Conservation (phyloP, 2,113 vertebrate species). For the Tretioscincus oriximinensis region DNA sequence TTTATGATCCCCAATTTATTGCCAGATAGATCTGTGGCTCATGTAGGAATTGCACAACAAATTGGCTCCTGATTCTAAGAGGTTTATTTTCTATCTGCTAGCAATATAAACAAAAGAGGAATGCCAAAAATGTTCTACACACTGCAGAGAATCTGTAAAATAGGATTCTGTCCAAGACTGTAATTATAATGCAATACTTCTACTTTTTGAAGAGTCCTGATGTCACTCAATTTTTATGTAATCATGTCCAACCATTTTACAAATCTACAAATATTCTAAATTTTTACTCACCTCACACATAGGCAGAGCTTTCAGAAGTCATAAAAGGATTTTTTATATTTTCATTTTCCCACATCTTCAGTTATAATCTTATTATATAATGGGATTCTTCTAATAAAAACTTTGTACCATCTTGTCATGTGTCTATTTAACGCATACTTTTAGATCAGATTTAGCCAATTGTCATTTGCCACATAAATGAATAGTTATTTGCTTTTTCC, state of each 20-base stretch:
- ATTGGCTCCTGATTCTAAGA: not conserved
- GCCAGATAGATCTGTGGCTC: not conserved
- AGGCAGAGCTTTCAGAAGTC: not conserved
- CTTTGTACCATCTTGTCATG: not conserved
- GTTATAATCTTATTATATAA: conserved; percentile 1
- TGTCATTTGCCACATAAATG: conserved; percentile 9
- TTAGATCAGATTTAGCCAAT: conserved; percentile 6
- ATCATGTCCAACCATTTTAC: not conserved
- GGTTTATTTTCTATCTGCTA: not conserved
- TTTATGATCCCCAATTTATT: not conserved
- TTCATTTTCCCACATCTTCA: not conserved
- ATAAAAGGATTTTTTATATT: not conserved
- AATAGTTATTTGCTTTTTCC: not conserved
- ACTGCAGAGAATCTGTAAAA: not conserved
- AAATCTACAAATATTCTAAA: conserved; percentile 3
- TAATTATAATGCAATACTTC: not conserved
- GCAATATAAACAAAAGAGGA: not conserved
- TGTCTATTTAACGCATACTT: conserved; percentile 8
- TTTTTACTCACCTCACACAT: not conserved
- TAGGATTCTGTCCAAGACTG: not conserved
- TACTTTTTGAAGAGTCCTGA: not conserved
- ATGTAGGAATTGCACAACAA: not conserved
- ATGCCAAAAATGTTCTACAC: not conserved
- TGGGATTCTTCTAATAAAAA: conserved; percentile 6
- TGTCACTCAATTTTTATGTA: not conserved